phyloP scores from a whole-genome alignment of 2,888 invertebrate genomes.

The Papilio gigon region DNA sequence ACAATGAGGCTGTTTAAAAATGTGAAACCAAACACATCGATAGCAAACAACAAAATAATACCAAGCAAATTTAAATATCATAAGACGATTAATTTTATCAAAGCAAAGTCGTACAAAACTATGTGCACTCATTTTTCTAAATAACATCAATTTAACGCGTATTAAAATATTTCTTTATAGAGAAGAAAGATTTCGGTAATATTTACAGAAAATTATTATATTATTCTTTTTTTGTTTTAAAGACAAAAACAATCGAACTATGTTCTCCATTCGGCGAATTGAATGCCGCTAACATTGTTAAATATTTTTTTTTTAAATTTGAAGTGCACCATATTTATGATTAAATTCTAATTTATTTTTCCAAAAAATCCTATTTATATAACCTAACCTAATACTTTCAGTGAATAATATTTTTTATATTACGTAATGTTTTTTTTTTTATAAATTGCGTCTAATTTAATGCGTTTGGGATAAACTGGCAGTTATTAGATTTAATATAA shows the following conservation, averaged over 20 bases:
- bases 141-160: conserved; percentile 71
- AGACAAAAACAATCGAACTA: conserved; percentile 63
- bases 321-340: conserved; percentile 76
- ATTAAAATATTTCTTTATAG: conserved; percentile 63
- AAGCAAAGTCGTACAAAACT: conserved; percentile 75
- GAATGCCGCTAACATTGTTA: conserved; percentile 52
- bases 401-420: conserved; percentile 60
- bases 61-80: conserved; percentile 82
- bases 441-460: conserved; percentile 56
- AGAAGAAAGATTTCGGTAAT: conserved; percentile 56
- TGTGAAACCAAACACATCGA: conserved; percentile 53
- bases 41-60: conserved; percentile 53
- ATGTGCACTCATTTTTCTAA: conserved; percentile 62
- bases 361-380: conserved; percentile 58
- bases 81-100: conserved; percentile 62
- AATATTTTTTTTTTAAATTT: conserved; percentile 64
- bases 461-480: conserved; percentile 55
- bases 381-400: conserved; percentile 63
- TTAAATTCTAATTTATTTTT: conserved; percentile 62
- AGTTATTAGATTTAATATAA: conserved; percentile 49
- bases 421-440: conserved; percentile 40
- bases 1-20: conserved; percentile 30
- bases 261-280: conserved; percentile 56
- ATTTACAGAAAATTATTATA: conserved; percentile 73
- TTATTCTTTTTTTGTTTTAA: conserved; percentile 54